A percentile compares a stretch with the other conserved stretches of the same genome.
phyloP scores from a whole-genome alignment of 2,888 invertebrate genomes.

The Eugnorisma glareosa region DNA sequence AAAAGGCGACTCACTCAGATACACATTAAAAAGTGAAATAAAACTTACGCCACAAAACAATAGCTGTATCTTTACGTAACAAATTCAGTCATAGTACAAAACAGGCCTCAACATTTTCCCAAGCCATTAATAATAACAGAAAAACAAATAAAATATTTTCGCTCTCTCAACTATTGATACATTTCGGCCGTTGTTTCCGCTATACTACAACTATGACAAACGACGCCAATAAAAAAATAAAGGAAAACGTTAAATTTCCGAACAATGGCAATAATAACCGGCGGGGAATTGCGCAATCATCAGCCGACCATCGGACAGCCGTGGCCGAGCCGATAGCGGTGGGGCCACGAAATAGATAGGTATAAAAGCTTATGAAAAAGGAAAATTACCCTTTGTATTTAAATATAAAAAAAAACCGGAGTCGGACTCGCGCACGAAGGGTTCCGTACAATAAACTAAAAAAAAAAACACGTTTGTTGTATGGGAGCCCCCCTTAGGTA shows the following conservation, averaged over 20 bases:
- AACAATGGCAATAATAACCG: constrained; percentile 65
- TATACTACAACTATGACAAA: constrained; percentile 63
- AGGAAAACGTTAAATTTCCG: constrained; percentile 66
- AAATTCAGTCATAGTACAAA: constrained; percentile 4
- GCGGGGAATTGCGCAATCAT: constrained; percentile 64
- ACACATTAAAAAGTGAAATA: neutral
- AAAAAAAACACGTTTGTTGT: no score
- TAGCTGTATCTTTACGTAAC: neutral
- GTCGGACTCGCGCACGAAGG: no score
- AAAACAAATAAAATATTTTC: constrained; percentile 51
- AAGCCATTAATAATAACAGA: constrained; percentile 22
- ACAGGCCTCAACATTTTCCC: neutral
- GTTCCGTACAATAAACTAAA: no score
- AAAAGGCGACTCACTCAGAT: neutral
- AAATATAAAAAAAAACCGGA: no score
- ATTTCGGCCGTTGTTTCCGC: constrained; percentile 59
- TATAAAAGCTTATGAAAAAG: neutral
- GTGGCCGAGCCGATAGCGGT: constrained; percentile 20
- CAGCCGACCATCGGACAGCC: constrained; percentile 40
- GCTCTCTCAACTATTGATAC: constrained; percentile 45
- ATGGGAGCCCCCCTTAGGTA: no score
- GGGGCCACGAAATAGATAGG: neutral
- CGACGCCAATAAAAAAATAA: constrained; percentile 61
- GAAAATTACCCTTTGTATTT: neutral
- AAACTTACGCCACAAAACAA: neutral